Conservation (phyloP, 2,113 vertebrate species). For the Pteropus alecto region DNA sequence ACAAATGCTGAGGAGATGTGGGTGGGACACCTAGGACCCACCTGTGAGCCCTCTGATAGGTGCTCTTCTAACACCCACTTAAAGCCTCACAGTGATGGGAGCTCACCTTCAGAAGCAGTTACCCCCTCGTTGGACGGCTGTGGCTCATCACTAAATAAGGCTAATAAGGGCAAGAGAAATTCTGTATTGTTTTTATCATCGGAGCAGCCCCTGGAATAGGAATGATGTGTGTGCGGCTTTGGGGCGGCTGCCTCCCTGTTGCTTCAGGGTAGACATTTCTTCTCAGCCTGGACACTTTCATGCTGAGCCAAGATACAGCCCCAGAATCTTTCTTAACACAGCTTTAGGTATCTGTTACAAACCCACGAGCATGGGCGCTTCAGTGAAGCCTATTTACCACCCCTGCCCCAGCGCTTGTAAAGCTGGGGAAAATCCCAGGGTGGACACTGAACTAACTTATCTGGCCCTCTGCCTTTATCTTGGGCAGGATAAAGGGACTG, state of each 20-base stretch:
- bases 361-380: neutral
- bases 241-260: neutral
- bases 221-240: neutral
- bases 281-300: neutral
- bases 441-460: neutral
- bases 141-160: neutral
- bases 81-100: accelerated
- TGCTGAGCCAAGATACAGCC: neutral
- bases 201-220: neutral
- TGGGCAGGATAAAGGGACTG: neutral
- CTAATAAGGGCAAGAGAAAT: neutral
- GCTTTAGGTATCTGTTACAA: neutral
- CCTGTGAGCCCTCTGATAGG: neutral
- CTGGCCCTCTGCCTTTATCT: neutral
- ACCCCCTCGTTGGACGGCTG: neutral
- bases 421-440: neutral
- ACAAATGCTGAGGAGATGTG: neutral
- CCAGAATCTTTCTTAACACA: neutral
- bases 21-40: neutral
- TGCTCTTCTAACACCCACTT: neutral
- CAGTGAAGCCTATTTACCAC: neutral
- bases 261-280: neutral
- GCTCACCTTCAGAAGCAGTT: neutral
- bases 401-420: neutral
- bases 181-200: neutral